Conservation (phyloP, 1,140 invertebrate genomes). For the Trialeurodes vaporariorum region DNA sequence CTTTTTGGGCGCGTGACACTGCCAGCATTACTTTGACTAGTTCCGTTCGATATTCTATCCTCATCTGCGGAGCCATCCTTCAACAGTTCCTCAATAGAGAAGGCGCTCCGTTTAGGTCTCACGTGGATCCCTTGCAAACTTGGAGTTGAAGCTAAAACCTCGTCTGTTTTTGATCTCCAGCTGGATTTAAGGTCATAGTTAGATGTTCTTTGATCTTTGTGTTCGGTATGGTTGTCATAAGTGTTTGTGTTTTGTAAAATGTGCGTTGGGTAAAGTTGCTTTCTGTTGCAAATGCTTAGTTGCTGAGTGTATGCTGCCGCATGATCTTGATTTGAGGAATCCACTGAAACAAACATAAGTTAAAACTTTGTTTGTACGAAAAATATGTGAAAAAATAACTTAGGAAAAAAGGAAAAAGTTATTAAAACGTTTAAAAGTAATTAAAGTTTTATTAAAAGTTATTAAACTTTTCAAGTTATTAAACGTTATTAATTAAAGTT, state of each 20-base stretch:
- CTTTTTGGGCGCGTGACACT: not conserved
- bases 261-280: not conserved
- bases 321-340: not conserved
- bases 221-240: not conserved
- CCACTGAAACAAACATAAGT: constrained; percentile 22
- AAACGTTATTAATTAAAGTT: too few species aligned
- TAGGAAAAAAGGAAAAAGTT: too few species aligned
- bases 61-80: constrained; percentile 35
- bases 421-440: too few species aligned
- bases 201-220: not conserved
- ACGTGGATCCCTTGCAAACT: constrained; percentile 8
- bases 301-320: not conserved
- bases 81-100: constrained; percentile 72
- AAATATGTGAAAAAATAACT: too few species aligned
- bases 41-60: too few species aligned
- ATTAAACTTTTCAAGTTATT: too few species aligned
- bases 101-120: constrained; percentile 56
- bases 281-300: not conserved
- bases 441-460: too few species aligned
- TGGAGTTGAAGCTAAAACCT: not conserved
- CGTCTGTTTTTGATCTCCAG: not conserved
- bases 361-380: too few species aligned
- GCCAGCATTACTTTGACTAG: too few species aligned
- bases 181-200: not conserved
- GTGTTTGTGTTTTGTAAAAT: not conserved